Percentiles rank a stretch among this genome's conserved stretches.
phyloP scores from a whole-genome alignment of 2,888 invertebrate species.

The Netelia fuscicornis region DNA sequence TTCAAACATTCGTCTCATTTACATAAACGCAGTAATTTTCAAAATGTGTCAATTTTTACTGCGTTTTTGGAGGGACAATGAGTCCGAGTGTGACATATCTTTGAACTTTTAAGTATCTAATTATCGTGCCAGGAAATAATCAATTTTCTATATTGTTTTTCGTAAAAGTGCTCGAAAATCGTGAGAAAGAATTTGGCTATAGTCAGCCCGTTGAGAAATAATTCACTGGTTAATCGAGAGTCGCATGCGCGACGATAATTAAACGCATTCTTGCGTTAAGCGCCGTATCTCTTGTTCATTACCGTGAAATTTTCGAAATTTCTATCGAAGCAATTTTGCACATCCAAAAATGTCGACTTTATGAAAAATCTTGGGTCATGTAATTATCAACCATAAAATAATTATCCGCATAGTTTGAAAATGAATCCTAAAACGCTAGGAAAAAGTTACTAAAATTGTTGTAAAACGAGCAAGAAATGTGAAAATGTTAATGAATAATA shows the following conservation, averaged over 20 bases:
- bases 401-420: background rate
- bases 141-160: too few species aligned
- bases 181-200: too few species aligned
- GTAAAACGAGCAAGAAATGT: background rate
- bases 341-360: background rate
- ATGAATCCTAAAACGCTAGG: background rate
- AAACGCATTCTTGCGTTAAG: constrained; percentile 31
- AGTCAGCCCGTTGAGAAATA: constrained; percentile 1
- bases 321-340: background rate
- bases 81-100: too few species aligned
- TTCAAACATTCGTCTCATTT: too few species aligned
- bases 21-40: too few species aligned
- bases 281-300: constrained; percentile 1
- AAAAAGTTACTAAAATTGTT: too few species aligned
- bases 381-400: constrained; percentile 7
- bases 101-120: too few species aligned
- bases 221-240: constrained; percentile 40
- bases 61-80: too few species aligned
- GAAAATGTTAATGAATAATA: background rate
- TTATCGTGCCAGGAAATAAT: too few species aligned
- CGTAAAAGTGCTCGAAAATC: too few species aligned
- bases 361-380: background rate
- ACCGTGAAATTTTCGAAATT: background rate
- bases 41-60: too few species aligned
- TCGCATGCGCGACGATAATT: constrained; percentile 32